Conservation (phyloP, 2,888 invertebrate genomes). For the Abrostola triplasia region DNA sequence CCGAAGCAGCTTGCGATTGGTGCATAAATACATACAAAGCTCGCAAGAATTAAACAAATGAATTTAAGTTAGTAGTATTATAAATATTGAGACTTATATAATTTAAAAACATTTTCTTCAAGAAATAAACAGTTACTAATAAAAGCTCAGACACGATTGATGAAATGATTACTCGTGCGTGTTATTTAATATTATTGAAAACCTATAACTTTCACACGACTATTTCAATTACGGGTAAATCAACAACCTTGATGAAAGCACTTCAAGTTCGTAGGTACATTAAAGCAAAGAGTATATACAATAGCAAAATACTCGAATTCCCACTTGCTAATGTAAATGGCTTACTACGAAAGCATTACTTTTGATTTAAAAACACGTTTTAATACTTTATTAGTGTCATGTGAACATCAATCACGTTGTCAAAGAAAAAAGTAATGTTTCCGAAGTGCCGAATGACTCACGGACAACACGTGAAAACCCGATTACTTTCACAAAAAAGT, state of each 20-base stretch:
- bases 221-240: slow-evolving; percentile 1
- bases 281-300: slow-evolving; percentile 19
- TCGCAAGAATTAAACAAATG: no score
- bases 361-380: slow-evolving; percentile 9
- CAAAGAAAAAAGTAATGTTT: slow-evolving; percentile 18
- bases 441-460: slow-evolving; percentile 16
- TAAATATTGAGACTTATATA: no score
- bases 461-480: slow-evolving; percentile 13
- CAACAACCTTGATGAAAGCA: neutral
- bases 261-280: slow-evolving; percentile 3
- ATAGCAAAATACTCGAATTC: slow-evolving; percentile 18
- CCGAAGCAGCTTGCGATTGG: no score
- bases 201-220: neutral
- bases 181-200: neutral
- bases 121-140: no score
- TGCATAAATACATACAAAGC: no score
- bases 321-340: slow-evolving; percentile 16
- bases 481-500: slow-evolving; percentile 9
- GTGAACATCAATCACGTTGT: slow-evolving; percentile 21
- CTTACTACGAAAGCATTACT: slow-evolving; percentile 16
- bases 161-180: no score
- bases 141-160: no score
- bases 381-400: slow-evolving; percentile 6
- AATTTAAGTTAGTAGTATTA: no score
- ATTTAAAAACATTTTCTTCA: no score